Evolutionary conservation across 1,140 invertebrate species (phyloP).

Genomic region (Papilio polytes): DNA sequence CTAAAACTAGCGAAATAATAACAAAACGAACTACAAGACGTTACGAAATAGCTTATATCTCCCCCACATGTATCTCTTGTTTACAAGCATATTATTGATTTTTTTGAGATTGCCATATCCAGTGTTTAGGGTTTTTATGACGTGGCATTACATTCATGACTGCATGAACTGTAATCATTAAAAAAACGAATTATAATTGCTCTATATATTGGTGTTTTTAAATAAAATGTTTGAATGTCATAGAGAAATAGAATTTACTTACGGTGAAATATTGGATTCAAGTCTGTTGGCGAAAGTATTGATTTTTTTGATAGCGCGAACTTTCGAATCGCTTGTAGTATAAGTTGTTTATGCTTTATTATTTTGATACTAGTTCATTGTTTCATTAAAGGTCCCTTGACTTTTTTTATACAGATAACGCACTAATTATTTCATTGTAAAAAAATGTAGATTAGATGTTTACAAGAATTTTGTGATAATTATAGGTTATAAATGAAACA

Average conservation of each 20-base stretch:
- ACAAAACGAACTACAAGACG: constrained; percentile 62
- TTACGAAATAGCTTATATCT: constrained; percentile 52
- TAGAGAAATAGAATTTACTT: constrained; percentile 25
- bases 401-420: no score
- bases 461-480: no score
- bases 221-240: neutral
- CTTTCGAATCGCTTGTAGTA: neutral
- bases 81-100: constrained; percentile 82
- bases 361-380: neutral
- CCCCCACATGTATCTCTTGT: constrained; percentile 69
- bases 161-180: neutral
- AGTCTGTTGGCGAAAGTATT: constrained; percentile 30
- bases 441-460: no score
- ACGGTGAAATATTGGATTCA: constrained; percentile 18
- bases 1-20: constrained; percentile 57
- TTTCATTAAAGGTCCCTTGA: neutral
- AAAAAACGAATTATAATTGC: constrained; percentile 28
- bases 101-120: constrained; percentile 57
- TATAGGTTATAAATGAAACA: neutral
- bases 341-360: neutral
- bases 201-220: constrained; percentile 34
- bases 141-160: constrained; percentile 47
- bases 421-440: no score
- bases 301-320: constrained; percentile 21
- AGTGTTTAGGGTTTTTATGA: constrained; percentile 47